These are phyloP conservation scores for Montipora sp. DNA, from an alignment of 64 coral and sea anemone genomes.

Conservation along the genomic window DNA sequence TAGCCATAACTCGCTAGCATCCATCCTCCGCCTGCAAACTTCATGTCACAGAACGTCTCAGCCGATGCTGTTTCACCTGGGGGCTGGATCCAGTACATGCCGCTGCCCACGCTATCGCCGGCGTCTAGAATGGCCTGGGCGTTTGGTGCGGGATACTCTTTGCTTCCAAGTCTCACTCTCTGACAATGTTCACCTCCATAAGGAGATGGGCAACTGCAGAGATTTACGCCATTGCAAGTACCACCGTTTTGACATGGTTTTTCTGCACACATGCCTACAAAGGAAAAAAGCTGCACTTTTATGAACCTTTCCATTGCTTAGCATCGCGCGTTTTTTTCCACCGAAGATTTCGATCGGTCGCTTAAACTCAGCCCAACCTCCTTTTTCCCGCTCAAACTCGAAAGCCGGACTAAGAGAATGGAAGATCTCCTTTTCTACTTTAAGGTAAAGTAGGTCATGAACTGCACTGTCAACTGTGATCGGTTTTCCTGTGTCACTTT, in stretches of 20 bases:
- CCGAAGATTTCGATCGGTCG: no score
- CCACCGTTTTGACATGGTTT: slow-evolving; percentile 67
- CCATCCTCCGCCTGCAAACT: slow-evolving; percentile 75
- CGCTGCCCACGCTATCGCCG: slow-evolving; percentile 75
- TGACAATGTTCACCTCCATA: slow-evolving; percentile 50
- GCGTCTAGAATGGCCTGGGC: slow-evolving; percentile 88
- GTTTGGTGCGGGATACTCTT: slow-evolving; percentile 73
- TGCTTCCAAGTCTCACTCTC: slow-evolving; percentile 69
- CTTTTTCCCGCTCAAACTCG: no score
- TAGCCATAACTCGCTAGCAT: slow-evolving; percentile 96
- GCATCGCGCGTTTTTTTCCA: no score
- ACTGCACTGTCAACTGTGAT: no score
- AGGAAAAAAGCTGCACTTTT: no score
- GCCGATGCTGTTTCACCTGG: slow-evolving; percentile 75
- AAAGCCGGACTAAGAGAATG: no score
- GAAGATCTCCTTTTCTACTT: no score
- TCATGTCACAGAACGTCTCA: slow-evolving; percentile 94
- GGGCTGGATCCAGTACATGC: slow-evolving; percentile 97
- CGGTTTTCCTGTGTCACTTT: no score
- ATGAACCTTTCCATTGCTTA: no score
- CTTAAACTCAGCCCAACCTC: no score
- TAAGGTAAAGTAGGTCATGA: no score
- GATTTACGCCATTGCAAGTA: slow-evolving; percentile 45
- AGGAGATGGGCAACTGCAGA: slow-evolving; percentile 40
- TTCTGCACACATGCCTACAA: slow-evolving; percentile 40